Percentiles rank a stretch among this genome's conserved stretches.
phyloP scores from a whole-genome alignment of 2,113 vertebrate species.

The pig (Sus scrofa) region DNA sequence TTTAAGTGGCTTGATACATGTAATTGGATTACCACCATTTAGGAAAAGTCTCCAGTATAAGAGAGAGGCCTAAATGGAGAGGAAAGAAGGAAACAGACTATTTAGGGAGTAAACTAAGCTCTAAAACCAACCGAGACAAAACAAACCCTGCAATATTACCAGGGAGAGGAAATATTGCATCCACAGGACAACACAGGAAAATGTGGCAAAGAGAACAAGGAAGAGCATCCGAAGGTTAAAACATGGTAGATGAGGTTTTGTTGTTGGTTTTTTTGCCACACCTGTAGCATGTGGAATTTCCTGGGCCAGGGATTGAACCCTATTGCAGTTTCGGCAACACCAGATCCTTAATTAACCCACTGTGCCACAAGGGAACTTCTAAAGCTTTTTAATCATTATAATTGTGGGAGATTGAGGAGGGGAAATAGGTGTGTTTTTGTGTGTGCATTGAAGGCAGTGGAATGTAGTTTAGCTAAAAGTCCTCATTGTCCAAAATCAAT shows the following conservation, averaged over 20 bases:
- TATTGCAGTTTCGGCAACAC: too few relatives aligned
- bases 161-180: background rate
- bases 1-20: background rate
- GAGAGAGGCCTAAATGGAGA: background rate
- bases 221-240: background rate
- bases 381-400: too few relatives aligned
- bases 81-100: background rate
- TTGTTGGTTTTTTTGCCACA: too few relatives aligned
- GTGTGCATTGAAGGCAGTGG: background rate
- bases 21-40: background rate
- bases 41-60: background rate
- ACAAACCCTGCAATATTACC: background rate
- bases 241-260: background rate
- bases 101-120: background rate
- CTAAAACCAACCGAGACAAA: background rate
- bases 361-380: too few relatives aligned
- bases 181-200: background rate
- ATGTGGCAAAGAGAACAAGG: background rate
- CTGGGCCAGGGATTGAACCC: too few relatives aligned
- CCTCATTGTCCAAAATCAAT: background rate
- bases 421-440: background rate
- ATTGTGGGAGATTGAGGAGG: background rate
- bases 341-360: too few relatives aligned
- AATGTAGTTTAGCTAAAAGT: background rate
- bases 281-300: too few relatives aligned